These are phyloP conservation scores for Scleropages formosus DNA, from an alignment of 2,797 vertebrate species.

Conservation along the genomic window DNA sequence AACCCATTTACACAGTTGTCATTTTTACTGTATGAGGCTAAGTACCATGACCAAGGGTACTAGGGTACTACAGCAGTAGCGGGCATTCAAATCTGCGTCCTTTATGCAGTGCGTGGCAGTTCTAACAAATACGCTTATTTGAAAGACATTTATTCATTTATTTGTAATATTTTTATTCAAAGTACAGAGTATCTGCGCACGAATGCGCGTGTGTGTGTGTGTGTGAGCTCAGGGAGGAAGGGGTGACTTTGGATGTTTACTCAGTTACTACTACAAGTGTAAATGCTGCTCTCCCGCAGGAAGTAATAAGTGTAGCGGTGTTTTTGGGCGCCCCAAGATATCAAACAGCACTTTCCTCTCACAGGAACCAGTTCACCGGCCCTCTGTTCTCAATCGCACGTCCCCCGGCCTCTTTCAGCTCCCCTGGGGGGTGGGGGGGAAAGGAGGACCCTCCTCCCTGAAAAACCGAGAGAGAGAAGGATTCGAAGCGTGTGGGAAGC, in stretches of 20 bases:
- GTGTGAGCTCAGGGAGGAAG: constrained; percentile 17
- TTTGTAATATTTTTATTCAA: too few species aligned
- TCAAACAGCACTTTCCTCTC: constrained; percentile 38
- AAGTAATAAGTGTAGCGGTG: constrained; percentile 31
- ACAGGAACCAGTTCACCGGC: constrained; percentile 41
- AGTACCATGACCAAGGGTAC: too few species aligned
- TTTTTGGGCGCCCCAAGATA: constrained; percentile 34
- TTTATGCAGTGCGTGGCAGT: too few species aligned
- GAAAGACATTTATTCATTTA: too few species aligned
- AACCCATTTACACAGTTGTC: not conserved
- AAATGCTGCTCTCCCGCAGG: constrained; percentile 40
- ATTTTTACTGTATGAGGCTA: not conserved
- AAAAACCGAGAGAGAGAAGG: not conserved
- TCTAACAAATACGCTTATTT: too few species aligned
- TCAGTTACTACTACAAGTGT: constrained; percentile 44
- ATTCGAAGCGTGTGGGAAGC: constrained; percentile 9
- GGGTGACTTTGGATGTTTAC: constrained; percentile 41
- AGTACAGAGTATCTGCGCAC: not conserved
- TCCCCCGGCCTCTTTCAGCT: constrained; percentile 18
- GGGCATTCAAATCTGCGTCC: too few species aligned
- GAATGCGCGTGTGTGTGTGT: not conserved
- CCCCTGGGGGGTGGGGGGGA: not conserved
- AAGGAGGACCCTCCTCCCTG: constrained; percentile 8
- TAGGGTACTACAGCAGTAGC: too few species aligned
- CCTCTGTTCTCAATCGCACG: constrained; percentile 23